Base-by-base conservation (phyloP, 2,113 vertebrate species). In the Pomatostomus ruficeps region DNA sequence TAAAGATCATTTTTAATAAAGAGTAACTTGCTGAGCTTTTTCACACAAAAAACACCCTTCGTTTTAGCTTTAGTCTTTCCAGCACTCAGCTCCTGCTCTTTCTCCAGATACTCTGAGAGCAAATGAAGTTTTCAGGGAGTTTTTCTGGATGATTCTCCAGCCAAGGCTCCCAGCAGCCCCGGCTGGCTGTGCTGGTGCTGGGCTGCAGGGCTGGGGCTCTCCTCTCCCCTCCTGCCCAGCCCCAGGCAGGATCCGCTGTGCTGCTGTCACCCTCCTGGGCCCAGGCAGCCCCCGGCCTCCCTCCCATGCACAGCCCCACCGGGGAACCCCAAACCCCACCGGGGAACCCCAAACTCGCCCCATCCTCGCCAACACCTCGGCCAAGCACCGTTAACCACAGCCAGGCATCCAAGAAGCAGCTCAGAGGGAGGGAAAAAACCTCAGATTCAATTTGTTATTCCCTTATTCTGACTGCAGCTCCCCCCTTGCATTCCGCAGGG, bases 371-470 rank as follows among this genome's bases (percentile, higher is more conserved):
- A 84, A 61, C 77, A 51, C 26, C 59, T 38, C 79, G 84, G 91
- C 66, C 78, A 88, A 95, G 91, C 85, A 57, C 68, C 66, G 28
- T 95, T 93, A 93, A 85, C 78, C 62, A 92, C 49, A 84, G 38
- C 4, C 31, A 77, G 58, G 77, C 65, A 73, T 48, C 65, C 59
- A 89, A 77, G 46, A 49, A 48, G 46, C 72, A 88, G 54, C 92
- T 63, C 21, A 9, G 11, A 73, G 40, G 79, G 38, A 80, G 29
- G 17, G 8, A 61, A 78, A 67, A 86, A 66, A 51, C 6, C 52
- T 36, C 33, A 7, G 46, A 49, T 77, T 96, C 82, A 26, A 71
- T 62, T 85, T 87, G 95, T 93, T 91, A 89, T 89, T 82, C 78
- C 61, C 66, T 87, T 29, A 40, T 72, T 91, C 59, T 70, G 66